Conservation (phyloP, 2,113 vertebrate species). For the Mohoua ochrocephala region DNA sequence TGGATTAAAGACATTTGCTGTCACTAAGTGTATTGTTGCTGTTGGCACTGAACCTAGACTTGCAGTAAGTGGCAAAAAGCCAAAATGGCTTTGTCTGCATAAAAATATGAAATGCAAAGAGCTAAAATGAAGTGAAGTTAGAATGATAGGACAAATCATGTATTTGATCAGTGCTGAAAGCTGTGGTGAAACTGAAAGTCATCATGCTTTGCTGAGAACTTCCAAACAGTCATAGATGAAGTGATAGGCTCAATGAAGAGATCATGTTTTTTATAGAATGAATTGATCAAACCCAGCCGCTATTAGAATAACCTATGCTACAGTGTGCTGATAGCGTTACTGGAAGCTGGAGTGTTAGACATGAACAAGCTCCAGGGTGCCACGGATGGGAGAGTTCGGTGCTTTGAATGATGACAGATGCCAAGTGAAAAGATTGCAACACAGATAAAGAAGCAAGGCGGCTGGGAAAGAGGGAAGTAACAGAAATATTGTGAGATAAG, state of each 20-base stretch:
- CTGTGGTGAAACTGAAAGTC: background rate
- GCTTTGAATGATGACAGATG: background rate
- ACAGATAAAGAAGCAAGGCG: background rate
- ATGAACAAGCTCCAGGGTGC: background rate
- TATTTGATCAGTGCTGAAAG: background rate
- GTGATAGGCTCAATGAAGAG: background rate
- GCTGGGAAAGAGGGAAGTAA: background rate
- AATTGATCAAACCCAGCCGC: background rate
- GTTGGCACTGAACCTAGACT: background rate
- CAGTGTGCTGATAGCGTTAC: background rate
- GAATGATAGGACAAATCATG: background rate
- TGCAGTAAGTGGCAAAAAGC: background rate
- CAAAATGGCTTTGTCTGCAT: background rate
- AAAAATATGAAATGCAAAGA: background rate
- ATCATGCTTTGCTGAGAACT: background rate
- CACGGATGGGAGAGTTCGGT: background rate
- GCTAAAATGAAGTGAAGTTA: background rate
- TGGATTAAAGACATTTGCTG: background rate
- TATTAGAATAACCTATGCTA: background rate
- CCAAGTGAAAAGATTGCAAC: background rate
- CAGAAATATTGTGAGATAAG: background rate
- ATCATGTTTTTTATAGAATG: fast-evolving
- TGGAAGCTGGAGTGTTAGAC: background rate
- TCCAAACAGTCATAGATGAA: background rate
- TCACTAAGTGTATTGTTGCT: background rate